Conservation (phyloP, 2,113 vertebrate genomes). For the Tragelaphus imberbis region DNA sequence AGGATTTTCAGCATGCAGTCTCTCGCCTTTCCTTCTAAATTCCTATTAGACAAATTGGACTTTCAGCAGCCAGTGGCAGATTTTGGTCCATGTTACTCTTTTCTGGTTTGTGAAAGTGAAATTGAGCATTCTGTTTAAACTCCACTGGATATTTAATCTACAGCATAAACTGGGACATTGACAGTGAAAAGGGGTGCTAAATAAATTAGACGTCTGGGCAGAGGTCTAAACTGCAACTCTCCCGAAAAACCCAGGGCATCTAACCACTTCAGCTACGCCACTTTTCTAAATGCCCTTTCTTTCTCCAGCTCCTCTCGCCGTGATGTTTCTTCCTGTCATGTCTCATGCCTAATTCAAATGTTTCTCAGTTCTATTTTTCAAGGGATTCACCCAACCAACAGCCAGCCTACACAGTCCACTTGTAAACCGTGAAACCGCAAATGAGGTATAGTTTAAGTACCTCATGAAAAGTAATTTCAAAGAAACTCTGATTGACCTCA, state of each 20-base stretch:
- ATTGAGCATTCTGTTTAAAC: slow-evolving; percentile 9
- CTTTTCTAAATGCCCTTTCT: not conserved
- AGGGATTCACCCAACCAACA: not conserved
- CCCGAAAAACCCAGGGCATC: not conserved
- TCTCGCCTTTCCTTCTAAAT: slow-evolving; percentile 51
- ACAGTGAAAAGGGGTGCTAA: not conserved
- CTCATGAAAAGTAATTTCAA: slow-evolving; percentile 15
- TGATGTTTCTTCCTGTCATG: not conserved
- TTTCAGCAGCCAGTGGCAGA: slow-evolving; percentile 30
- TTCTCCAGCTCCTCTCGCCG: not conserved
- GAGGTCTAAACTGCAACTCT: not conserved
- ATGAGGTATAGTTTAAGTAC: not conserved
- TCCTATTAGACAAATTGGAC: slow-evolving; percentile 48
- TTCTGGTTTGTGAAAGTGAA: slow-evolving; percentile 40
- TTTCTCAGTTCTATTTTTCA: not conserved
- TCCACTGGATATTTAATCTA: not conserved
- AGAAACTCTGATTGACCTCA: not conserved
- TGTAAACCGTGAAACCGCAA: not conserved
- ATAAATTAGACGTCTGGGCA: not conserved
- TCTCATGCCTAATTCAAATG: not conserved
- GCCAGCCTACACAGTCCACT: not conserved
- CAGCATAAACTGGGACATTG: not conserved
- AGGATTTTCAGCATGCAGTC: not conserved
- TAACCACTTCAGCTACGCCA: not conserved
- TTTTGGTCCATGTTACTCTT: slow-evolving; percentile 25